Conservation (phyloP, 2,113 vertebrate species). For the Clarias gariepinus region DNA sequence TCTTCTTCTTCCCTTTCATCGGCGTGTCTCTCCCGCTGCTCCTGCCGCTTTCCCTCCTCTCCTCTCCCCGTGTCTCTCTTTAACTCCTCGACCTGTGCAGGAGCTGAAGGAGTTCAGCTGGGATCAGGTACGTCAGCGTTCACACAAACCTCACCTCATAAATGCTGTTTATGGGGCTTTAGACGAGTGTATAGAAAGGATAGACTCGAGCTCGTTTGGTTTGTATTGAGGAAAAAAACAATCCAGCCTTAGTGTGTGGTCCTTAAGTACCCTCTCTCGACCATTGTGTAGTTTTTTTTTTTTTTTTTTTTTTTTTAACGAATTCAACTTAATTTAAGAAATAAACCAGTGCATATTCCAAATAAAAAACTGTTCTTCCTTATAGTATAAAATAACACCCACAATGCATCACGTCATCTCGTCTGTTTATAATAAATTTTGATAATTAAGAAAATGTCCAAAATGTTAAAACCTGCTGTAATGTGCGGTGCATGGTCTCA, state of each 20-base stretch:
- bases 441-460: neutral
- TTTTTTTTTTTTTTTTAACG: no score
- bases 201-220: neutral
- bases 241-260: neutral
- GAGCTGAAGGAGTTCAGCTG: slow-evolving; percentile 92
- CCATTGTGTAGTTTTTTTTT: neutral
- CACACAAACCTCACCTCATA: neutral
- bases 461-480: neutral
- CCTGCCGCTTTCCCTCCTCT: slow-evolving; percentile 56
- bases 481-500: neutral
- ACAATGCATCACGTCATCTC: neutral
- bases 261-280: neutral
- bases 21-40: slow-evolving; percentile 59
- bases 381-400: neutral
- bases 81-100: slow-evolving; percentile 63
- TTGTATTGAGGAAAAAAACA: no score
- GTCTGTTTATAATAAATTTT: neutral
- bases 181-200: no score
- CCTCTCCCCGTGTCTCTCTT: slow-evolving; percentile 49
- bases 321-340: no score
- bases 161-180: neutral
- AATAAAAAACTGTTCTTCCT: neutral
- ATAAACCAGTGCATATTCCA: neutral
- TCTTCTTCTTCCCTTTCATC: slow-evolving; percentile 47
- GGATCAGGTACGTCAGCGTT: slow-evolving; percentile 81